Evolutionary conservation across 2,113 vertebrate species (phyloP).

Genomic region (Glareola pratincola): DNA sequence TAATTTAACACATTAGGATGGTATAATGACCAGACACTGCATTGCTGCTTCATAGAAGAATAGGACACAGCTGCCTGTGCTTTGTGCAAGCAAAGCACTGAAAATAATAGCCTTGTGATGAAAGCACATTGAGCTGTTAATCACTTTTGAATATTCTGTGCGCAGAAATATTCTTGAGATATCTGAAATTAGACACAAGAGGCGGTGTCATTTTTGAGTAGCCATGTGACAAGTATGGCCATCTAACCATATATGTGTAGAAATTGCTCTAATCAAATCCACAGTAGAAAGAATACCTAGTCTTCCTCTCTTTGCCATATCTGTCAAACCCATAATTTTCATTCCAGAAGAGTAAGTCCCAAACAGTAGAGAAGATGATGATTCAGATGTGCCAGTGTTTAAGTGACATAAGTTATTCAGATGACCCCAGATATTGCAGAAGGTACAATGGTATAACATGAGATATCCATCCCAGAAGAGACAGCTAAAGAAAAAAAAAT

Average conservation of each 20-base stretch:
- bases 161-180: conserved; percentile 28
- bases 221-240: background rate
- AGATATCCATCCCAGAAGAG: background rate
- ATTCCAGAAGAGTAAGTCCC: background rate
- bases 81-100: conserved; percentile 23
- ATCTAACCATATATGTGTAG: rapidly evolving
- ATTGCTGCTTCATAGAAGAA: conserved; percentile 32
- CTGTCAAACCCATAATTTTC: background rate
- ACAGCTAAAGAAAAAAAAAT: background rate
- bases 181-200: conserved; percentile 6
- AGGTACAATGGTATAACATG: background rate
- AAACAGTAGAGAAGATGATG: background rate
- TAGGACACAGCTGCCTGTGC: conserved; percentile 48
- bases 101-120: conserved; percentile 53
- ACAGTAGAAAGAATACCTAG: background rate
- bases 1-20: conserved; percentile 9
- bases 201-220: background rate
- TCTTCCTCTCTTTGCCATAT: background rate
- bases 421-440: background rate
- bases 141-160: conserved; percentile 41
- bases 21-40: conserved; percentile 10
- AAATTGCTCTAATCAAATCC: background rate
- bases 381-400: background rate
- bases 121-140: conserved; percentile 34
- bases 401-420: background rate